Evolutionary conservation across 1,140 invertebrate species (phyloP), one percentile per base, ranked within the genome.

Genomic region (Drosophila trapezifrons): DNA sequence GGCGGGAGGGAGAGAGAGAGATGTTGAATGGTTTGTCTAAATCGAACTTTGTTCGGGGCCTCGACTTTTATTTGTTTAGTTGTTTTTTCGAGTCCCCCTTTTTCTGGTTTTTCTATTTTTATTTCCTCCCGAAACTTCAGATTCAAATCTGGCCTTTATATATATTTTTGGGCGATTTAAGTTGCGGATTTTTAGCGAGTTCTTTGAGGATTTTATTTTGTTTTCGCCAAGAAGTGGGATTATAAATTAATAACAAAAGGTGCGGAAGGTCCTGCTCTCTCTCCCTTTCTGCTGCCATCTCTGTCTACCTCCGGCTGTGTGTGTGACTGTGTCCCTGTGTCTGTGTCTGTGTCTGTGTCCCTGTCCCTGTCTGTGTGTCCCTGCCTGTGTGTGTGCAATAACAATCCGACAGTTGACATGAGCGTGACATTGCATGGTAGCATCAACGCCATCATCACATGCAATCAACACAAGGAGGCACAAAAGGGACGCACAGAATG

Each of bases 381-480:
- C n/a, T n/a, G n/a, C n/a, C 12, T 10, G 29, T 32, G 49, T 70
- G 70, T 66, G 59, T 64, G 59, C 55, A 80, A 80, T 83, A 85
- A 80, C 76, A 83, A 80, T 72, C 77, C 62, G 65, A 85, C 81
- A 83, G 81, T 79, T 83, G 80, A 83, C 80, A 84, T 76, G 81
- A 85, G 80, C 77, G 80, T 84, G 80, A 85, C 80, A 85, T 72
- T 83, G 80, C 76, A 71, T 83, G 81, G 72, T 66, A 76, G 78
- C 78, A 84, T 80, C 80, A 80, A 83, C 77, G 81, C 77, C 80
- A 83, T 83, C 81, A 83, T 83, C 80, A 84, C 80, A 80, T 80
- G 80, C 81, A 84, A 79, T 83, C 80, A 76, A 66, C 80, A 62
- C 54, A 40, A 58, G 65, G 32, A 40, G 65, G 43, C 64, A 17